Evolutionary conservation across 2,888 invertebrate genomes (phyloP), one percentile per base, ranked within the genome.

Genomic region (Drosophila monieri): DNA sequence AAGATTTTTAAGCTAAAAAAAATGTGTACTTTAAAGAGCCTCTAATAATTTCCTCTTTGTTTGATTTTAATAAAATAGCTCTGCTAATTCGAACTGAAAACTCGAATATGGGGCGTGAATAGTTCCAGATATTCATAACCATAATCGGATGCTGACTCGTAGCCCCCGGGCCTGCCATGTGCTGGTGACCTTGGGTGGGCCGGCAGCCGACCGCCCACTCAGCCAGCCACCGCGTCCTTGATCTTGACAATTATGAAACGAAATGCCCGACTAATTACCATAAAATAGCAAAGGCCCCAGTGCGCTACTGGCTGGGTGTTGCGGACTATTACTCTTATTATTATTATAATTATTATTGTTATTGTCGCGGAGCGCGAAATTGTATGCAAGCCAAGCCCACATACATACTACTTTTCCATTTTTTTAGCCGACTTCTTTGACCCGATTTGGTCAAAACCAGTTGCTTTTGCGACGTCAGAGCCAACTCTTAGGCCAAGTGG

Each of bases 241-340:
- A 81, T 81, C 87, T 81, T 81, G 81, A 78, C 85, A 78, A 85
- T 78, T 80, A 57, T 76, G 73, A 59, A 73, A 71, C 69, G 65
- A 76, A 83, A 77, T 64, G 60, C 53, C 21, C 44, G 71, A 72
- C 72, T 78, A 87, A 85, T 87, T 81, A 80, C 37, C 81, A 87
- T 87, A 85, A 73, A 62, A 73, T 74, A 71, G 80, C 80, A 77
- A 67, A 80, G 58, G 62, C 49, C 59, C 64, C 61, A n/a, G 69
- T 60, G 73, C 68, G 64, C 57, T 48, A 58, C 48, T 46, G 54
- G 39, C 39, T 48, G 48, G 21, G 44, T 60, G 35, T 57, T 44
- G 15, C 47, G 44, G 67, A 49, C 37, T 54, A 52, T 53, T 67
- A 48, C 58, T 47, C 23, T 54, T 70, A 25, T 58, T 55, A 72